Evolutionary conservation across 2,888 invertebrate genomes (phyloP), one percentile per base, ranked within the genome.

Genomic region (Microchrysa polita): DNA sequence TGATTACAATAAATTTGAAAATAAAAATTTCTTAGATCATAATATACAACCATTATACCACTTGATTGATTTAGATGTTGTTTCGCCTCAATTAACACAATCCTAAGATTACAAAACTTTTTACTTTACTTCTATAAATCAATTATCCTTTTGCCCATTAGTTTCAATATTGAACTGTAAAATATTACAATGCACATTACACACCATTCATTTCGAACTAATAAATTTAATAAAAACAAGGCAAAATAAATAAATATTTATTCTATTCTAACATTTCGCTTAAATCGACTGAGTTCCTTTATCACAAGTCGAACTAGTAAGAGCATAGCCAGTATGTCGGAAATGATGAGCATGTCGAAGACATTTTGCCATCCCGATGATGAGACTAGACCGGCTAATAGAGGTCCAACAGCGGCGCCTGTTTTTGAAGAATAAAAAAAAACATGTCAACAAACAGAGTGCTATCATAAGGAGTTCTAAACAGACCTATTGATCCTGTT

Each of bases 341-440:
- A 91, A 0, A 86, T 82, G 83, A 97, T 96, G 14, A 97, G 88
- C 94, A 97, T 94, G 80, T 93, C 90, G 86, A 97, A 97, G 0
- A 97, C 97, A 80, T 91, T 88, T 59, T 91, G 87, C 97, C 97
- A 97, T 16, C 91, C 91, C 44, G 86, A 81, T 77, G 86, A 85
- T 0, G 93, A 93, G 10, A 96, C 91, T 61, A 94, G 88, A 67
- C 93, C 97, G 1, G 94, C 97, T 73, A 98, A 81, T 79, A 97
- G 86, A 0, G 98, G 98, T 0, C 98, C 97, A 20, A 97, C 87
- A 0, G 97, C 97, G 60, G 97, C 97, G 73, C 97, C 95, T 81
- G 40, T 14, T 14, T 34, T 5, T 40, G 20, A 44, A 16, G 7
- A 18, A 63, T 40, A 44, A 44, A 16, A 34, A 18, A 63, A 10